Conservation (phyloP, 2,113 vertebrate genomes). For the Etia nguti region DNA sequence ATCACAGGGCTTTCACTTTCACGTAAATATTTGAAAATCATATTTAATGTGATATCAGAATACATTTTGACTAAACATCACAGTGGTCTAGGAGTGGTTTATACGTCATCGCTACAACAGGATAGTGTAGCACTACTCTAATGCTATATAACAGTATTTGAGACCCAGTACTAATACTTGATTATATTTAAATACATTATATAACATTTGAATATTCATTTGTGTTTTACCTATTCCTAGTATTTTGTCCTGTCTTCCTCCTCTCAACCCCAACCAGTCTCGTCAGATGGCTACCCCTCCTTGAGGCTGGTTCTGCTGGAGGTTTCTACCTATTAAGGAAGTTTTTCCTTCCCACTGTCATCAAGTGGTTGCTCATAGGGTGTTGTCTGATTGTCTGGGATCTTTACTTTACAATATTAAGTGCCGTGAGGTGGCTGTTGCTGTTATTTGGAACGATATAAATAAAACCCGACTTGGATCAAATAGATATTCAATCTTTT, state of each 20-base stretch:
- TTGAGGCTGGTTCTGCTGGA: not conserved
- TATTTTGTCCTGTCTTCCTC: not conserved
- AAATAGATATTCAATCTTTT: not conserved
- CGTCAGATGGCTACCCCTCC: not conserved
- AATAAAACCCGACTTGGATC: not conserved
- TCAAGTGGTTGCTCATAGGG: not conserved
- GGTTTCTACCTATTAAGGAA: not conserved
- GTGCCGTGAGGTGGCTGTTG: not conserved
- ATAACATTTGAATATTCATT: not conserved
- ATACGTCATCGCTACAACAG: not conserved
- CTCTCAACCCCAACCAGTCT: not conserved
- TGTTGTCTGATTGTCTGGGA: not conserved
- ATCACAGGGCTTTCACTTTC: not conserved
- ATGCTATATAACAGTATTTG: not conserved
- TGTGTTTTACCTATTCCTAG: not conserved
- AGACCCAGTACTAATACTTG: not conserved
- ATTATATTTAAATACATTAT: not conserved
- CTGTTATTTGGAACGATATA: not conserved
- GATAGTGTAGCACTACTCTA: not conserved
- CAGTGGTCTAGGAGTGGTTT: not conserved
- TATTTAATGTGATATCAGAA: not conserved
- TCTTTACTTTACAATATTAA: not conserved
- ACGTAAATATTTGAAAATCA: not conserved
- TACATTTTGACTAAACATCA: not conserved
- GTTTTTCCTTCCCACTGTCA: not conserved